Conservation (phyloP, 2,113 vertebrate genomes). For the Pteropus alecto region DNA sequence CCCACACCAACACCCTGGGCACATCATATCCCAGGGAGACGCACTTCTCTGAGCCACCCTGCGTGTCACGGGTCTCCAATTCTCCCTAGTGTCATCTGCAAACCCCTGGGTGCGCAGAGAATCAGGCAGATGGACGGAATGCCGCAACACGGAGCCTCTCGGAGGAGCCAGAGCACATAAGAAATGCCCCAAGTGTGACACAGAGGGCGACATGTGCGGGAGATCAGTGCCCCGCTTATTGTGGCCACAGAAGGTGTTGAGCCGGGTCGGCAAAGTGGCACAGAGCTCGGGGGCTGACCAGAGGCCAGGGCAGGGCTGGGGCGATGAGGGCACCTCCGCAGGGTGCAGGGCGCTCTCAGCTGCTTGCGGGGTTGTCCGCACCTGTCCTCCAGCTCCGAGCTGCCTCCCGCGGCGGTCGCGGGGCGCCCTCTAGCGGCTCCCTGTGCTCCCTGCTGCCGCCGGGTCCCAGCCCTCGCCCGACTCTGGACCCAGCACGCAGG, state of each 20-base stretch:
- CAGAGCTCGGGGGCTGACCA: background rate
- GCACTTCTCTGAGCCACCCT: background rate
- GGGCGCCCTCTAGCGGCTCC: slow-evolving; percentile 13
- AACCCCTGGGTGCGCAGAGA: background rate
- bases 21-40: accelerated
- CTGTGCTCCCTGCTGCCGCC: background rate
- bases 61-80: background rate
- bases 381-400: accelerated
- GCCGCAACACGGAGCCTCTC: background rate
- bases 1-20: background rate
- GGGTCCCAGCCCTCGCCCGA: background rate
- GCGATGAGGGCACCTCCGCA: background rate
- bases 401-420: background rate
- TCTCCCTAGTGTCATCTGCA: background rate
- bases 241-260: background rate
- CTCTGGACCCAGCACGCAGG: background rate
- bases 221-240: background rate
- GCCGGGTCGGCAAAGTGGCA: too few relatives aligned
- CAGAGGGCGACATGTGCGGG: background rate
- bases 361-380: accelerated
- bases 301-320: background rate
- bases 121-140: background rate
- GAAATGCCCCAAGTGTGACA: background rate
- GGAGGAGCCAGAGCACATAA: background rate
- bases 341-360: background rate